These are phyloP conservation scores for Oceanites oceanicus DNA, from an alignment of 2,113 vertebrate species.

Conservation along the genomic window DNA sequence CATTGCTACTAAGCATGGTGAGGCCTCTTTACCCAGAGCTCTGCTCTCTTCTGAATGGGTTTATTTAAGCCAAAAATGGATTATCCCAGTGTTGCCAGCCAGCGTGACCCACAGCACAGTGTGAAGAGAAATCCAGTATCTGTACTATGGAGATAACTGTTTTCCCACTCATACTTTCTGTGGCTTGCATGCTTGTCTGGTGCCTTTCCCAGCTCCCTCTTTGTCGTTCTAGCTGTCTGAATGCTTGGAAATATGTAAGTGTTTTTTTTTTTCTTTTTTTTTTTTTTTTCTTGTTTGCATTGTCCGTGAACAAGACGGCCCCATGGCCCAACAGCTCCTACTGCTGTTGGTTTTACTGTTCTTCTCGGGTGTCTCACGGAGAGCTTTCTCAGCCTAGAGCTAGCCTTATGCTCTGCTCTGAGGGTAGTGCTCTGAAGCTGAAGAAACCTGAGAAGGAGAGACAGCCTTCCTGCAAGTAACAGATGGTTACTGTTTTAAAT, in stretches of 20 bases:
- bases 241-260: background rate
- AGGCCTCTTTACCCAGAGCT: background rate
- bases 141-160: accelerated
- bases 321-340: background rate
- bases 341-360: background rate
- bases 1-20: background rate
- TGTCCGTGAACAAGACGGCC: background rate
- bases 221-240: background rate
- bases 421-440: background rate
- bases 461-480: constrained; percentile 62
- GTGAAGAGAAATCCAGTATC: background rate
- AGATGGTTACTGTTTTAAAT: constrained; percentile 79
- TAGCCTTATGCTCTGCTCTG: background rate
- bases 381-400: constrained; percentile 12
- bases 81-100: background rate
- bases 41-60: background rate
- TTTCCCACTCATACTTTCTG: background rate
- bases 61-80: background rate
- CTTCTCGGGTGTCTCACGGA: background rate
- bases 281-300: background rate
- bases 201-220: background rate
- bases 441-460: constrained; percentile 71
- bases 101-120: accelerated
- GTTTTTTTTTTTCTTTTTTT: background rate
- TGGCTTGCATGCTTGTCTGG: background rate